Percentiles rank a stretch among this genome's conserved stretches.
phyloP scores from a whole-genome alignment of 2,888 invertebrate species.

The Habroteleia sp. region DNA sequence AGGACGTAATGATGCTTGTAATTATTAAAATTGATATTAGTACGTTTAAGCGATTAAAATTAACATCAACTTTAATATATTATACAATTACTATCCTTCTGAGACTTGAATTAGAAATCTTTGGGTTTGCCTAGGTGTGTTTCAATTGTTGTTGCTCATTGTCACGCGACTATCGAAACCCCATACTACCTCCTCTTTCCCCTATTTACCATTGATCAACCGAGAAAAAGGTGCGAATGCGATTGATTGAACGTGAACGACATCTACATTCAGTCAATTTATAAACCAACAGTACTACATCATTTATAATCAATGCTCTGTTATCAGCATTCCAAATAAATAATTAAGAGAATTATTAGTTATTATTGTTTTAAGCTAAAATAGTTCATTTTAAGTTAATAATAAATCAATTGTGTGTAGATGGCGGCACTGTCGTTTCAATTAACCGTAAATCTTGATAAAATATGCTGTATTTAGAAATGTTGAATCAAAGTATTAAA shows the following conservation, averaged over 20 bases:
- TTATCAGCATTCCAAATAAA: too few species aligned
- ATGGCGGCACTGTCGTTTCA: too few species aligned
- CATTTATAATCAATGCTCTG: too few species aligned
- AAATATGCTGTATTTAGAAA: neutral
- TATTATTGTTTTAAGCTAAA: too few species aligned
- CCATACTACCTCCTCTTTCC: neutral
- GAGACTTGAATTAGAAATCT: conserved; percentile 72
- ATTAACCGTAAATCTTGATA: too few species aligned
- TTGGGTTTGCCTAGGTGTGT: conserved; percentile 72
- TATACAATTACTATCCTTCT: conserved; percentile 76
- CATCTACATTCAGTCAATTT: conserved; percentile 3
- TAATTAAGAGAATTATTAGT: too few species aligned
- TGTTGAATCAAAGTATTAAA: too few species aligned
- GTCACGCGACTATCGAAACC: conserved; percentile 52
- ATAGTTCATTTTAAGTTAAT: too few species aligned
- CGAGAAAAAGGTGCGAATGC: conserved; percentile 10
- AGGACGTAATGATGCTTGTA: conserved; percentile 81
- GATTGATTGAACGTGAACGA: conserved; percentile 1
- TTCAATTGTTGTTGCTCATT: conserved; percentile 63
- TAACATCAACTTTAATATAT: conserved; percentile 80
- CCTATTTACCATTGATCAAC: neutral
- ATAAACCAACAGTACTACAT: too few species aligned
- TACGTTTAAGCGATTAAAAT: conserved; percentile 80
- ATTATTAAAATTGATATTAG: conserved; percentile 81
- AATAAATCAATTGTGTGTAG: too few species aligned